Evolutionary conservation across 2,888 invertebrate genomes (phyloP).

Genomic region (Notocelia uddmanniana): DNA sequence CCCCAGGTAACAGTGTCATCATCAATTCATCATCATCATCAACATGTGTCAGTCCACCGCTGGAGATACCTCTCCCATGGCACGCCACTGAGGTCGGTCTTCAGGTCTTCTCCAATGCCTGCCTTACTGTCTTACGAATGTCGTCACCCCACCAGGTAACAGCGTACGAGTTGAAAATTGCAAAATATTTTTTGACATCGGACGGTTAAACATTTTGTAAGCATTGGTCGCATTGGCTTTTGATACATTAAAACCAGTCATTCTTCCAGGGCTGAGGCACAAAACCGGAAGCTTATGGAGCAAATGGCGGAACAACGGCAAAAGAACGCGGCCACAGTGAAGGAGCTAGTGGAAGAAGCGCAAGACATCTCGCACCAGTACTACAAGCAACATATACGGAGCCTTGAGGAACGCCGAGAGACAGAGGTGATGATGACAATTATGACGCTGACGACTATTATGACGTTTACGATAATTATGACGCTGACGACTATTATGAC

Average conservation of each 20-base stretch:
- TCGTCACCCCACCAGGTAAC: no score
- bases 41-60: no score
- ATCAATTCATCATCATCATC: no score
- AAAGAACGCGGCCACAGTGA: constrained; percentile 61
- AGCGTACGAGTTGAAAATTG: no score
- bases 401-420: constrained; percentile 49
- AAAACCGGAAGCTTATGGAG: constrained; percentile 63
- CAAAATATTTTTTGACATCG: no score
- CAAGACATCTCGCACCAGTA: constrained; percentile 68
- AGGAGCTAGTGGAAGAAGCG: constrained; percentile 69
- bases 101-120: no score
- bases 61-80: no score
- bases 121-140: no score
- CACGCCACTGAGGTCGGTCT: no score
- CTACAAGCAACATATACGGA: constrained; percentile 65
- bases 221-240: no score
- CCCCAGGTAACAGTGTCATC: no score
- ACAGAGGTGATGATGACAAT: constrained; percentile 1
- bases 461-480: not conserved
- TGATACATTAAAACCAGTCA: not conserved
- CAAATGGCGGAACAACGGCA: constrained; percentile 66
- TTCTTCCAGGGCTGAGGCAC: constrained; percentile 64
- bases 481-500: not conserved
- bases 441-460: not conserved
- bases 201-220: no score